Base-by-base conservation (phyloP, 2,113 vertebrate genomes). In the Vireo altiloquus region DNA sequence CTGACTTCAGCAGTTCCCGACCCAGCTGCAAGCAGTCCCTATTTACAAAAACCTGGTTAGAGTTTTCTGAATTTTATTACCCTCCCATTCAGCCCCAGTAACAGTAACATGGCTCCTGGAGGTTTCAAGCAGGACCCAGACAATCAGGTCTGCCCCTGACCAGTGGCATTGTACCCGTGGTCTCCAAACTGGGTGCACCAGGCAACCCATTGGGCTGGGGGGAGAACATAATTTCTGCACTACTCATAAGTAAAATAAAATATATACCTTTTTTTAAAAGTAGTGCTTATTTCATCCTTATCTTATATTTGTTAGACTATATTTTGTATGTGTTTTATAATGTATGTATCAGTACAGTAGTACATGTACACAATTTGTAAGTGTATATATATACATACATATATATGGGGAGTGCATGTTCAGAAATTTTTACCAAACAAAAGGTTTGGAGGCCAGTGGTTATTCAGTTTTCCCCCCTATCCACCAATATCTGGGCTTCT, bases 201-300 rank as follows among this genome's bases (percentile, higher is more conserved):
- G 65, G 21, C 49, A 71, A 28, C 25, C 16, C 14, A 3, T 2
- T 0, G 0, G 53, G 40, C 44, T 44, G 8, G 17, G 44, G 27
- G n/a, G 14, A 70, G 24, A 87, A 61, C 25, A 52, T 9, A 18
- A 6, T 25, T 90, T 49, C 23, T 61, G 35, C 40, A 70, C 33
- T 15, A 7, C 37, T 46, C 44, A 2, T 30, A 60, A 82, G 17
- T 57, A 54, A 56, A 76, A 50, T 28, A 15, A 84, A 46, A 60
- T 13, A 40, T 0, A 8, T 1, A 3, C 14, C 11, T 60, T 17
- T 17, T 69, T 30, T 22, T 13, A 2, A 31, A 66, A 60, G 30
- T 9, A 44, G 31, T 31, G 44, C 13, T 77, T 74, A 31, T 66
- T 57, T 88, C 18, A 56, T 59, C 2, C 1, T 66, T 52, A 28